Evolutionary conservation across 2,888 invertebrate species (phyloP).

Genomic region (Pristionchus japonicus): DNA sequence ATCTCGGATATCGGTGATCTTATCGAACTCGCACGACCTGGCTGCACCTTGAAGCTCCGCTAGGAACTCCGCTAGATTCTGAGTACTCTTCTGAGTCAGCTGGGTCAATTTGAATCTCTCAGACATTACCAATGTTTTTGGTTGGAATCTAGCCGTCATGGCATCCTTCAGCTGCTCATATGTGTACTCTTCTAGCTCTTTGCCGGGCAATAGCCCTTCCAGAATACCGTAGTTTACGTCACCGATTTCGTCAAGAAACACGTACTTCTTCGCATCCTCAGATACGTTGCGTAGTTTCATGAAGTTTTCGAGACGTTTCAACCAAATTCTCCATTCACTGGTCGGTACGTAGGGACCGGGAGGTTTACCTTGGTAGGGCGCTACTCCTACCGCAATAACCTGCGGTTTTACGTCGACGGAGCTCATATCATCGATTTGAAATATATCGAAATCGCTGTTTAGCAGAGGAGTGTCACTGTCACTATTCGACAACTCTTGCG

Average conservation of each 20-base stretch:
- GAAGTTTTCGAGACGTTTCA: background rate
- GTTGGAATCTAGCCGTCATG: background rate
- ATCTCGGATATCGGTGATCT: background rate
- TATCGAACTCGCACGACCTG: background rate
- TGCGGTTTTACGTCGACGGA: background rate
- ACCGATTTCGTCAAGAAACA: background rate
- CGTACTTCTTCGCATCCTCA: background rate
- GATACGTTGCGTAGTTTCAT: background rate
- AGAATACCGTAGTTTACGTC: background rate
- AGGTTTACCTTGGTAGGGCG: background rate
- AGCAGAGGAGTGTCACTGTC: too few species aligned
- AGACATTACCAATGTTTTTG: conserved; percentile 5
- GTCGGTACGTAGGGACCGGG: background rate
- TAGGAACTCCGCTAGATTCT: background rate
- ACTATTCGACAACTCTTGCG: too few species aligned
- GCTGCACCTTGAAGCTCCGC: background rate
- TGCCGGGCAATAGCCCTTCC: background rate
- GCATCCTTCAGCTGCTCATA: conserved; percentile 21
- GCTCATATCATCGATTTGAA: background rate
- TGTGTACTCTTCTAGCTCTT: conserved; percentile 1
- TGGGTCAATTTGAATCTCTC: background rate
- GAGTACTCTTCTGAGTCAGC: background rate
- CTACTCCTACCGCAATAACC: background rate
- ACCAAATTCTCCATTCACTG: conserved; percentile 23
- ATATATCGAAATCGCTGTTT: background rate